These are phyloP conservation scores for Pseudobourletiella spinata DNA, from an alignment of 1,140 invertebrate genomes.

Conservation along the genomic window DNA sequence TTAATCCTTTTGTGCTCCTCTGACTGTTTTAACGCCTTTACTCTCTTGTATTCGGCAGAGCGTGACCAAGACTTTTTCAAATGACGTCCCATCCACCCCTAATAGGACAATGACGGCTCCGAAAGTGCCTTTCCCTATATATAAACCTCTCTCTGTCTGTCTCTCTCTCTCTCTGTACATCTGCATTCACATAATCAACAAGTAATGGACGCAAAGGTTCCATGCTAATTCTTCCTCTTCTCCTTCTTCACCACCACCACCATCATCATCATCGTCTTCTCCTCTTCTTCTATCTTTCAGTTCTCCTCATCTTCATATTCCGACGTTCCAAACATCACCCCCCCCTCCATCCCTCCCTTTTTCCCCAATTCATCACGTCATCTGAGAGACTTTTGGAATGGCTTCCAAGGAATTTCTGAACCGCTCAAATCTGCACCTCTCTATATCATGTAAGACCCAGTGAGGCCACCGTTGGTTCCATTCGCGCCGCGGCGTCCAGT, in stretches of 20 bases:
- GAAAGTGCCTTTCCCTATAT: not conserved
- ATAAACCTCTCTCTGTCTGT: not conserved
- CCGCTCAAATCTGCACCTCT: too few species aligned
- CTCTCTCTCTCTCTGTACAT: not conserved
- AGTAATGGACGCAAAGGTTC: not conserved
- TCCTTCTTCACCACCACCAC: not conserved
- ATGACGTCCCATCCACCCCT: slow-evolving; percentile 4
- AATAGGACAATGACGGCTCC: not conserved
- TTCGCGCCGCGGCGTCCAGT: too few species aligned
- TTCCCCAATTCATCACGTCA: too few species aligned
- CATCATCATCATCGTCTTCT: not conserved
- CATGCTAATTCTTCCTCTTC: not conserved
- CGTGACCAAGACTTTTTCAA: slow-evolving; percentile 5
- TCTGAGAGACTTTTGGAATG: too few species aligned
- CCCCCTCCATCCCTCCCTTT: too few species aligned
- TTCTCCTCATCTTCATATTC: too few species aligned
- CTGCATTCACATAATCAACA: not conserved
- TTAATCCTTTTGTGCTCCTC: slow-evolving; percentile 5
- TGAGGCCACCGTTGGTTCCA: too few species aligned
- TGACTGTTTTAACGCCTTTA: slow-evolving; percentile 9
- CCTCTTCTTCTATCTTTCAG: too few species aligned
- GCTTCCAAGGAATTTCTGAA: too few species aligned
- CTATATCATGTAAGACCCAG: too few species aligned
- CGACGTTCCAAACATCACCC: too few species aligned
- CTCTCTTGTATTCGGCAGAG: not conserved